Evolutionary conservation across 2,888 invertebrate genomes (phyloP), one percentile per base, ranked within the genome.

Genomic region (Nudaria mundana): DNA sequence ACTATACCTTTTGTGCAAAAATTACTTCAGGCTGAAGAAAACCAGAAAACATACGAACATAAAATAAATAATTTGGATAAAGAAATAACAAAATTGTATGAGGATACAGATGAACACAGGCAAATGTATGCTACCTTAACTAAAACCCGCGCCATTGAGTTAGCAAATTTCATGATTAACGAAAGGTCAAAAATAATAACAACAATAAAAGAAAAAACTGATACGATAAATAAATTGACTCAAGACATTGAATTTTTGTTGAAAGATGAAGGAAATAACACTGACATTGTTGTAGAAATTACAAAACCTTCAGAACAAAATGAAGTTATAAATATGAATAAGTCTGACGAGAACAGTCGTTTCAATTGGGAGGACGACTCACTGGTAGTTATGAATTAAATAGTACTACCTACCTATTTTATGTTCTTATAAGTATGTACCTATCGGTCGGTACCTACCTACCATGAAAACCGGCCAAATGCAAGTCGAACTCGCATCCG

Each of bases 1-100:
- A 81, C 68, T 42, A 68, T 84, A 38, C 76, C 76, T 20, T 71
- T 65, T 34, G 75, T 84, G n/a, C 68, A 80, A 56, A 70, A 68
- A 33, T 58, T 72, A 42, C 44, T 76, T 0, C 45, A 69, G 37
- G 56, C 55, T 8, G 63, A 50, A 44, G 66, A 70, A 38, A 43
- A 11, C 5, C 34, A 38, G 28, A 37, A 34, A 6, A 26, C 16
- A 7, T 40, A 75, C 1, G 55, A 69, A 39, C 62, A 65, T 3
- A 45, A 66, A 15, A 68, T 80, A 2, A 46, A 49, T 2, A 39
- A 37, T 24, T 47, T 78, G 3, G 59, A 68, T 31, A 64, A 67
- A 25, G 54, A 80, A 49, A 50, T 59, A 26, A 44, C 56, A 43
- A 43, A 28, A 1, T 39, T 81, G 12, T 31, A 31, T 8, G 48